These are phyloP conservation scores for Anthrax anthrax DNA, from an alignment of 2,888 invertebrate genomes.

Conservation along the genomic window DNA sequence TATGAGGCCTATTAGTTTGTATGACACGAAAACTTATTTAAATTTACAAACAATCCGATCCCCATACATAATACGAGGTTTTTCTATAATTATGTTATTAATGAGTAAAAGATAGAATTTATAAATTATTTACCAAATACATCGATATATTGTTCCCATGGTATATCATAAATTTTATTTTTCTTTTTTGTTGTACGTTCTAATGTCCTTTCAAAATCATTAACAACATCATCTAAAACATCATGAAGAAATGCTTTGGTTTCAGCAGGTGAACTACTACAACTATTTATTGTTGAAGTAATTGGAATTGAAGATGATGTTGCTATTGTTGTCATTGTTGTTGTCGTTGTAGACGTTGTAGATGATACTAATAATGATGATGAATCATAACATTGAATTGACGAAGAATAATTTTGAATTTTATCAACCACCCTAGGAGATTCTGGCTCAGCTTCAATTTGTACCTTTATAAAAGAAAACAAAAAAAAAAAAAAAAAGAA, in stretches of 20 bases:
- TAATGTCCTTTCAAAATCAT: conserved; percentile 55
- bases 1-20: no score
- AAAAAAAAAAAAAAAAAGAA: conserved; percentile 7
- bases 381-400: background rate
- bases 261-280: conserved; percentile 30
- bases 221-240: conserved; percentile 45
- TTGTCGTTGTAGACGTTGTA: conserved; percentile 24
- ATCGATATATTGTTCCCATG: background rate
- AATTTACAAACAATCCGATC: no score
- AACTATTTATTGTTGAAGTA: conserved; percentile 2
- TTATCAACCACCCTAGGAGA: conserved; percentile 20
- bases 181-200: conserved; percentile 34
- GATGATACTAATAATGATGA: conserved; percentile 14
- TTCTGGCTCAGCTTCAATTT: conserved; percentile 30
- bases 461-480: conserved; percentile 18
- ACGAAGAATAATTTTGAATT: conserved; percentile 1
- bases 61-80: no score
- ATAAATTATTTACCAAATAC: background rate
- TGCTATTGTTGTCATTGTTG: conserved; percentile 9
- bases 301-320: conserved; percentile 13
- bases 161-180: conserved; percentile 2
- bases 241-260: conserved; percentile 33
- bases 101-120: no score
- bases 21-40: no score
- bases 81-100: no score